Base-by-base conservation (phyloP, 2,888 invertebrate species). In the Caenorhabditis sinica region DNA sequence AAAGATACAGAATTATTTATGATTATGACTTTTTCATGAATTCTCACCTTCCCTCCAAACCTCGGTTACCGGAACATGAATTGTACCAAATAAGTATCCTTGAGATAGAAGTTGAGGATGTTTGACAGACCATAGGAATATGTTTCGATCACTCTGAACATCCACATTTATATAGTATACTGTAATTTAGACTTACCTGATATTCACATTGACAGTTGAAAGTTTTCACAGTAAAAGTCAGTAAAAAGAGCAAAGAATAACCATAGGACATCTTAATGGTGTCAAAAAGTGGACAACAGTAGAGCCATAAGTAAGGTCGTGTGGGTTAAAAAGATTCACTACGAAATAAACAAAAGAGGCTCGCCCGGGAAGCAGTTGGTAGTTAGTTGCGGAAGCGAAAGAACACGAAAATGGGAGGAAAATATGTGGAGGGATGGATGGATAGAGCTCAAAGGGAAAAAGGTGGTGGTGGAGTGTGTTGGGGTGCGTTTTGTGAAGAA, bases 11-110 rank as follows among this genome's bases (percentile, higher is more conserved):
- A n/a, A 51, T 20, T 33, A 65, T 43, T 23, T 8, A 43, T 33
- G 20, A 17, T 45, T 20, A 15, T 61, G 20, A 60, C 23, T 33
- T 63, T 65, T 61, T 56, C 33, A 63, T 33, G 49, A 1, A 20
- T 51, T n/a, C 66, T 36, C 40, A 80, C 90, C 89, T 82, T 86
- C 81, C 53, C 94, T 93, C 94, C 94, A 95, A 36, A 95, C 94
- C 71, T 93, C 91, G 11, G 94, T 93, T 91, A 94, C 94, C 0
- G 94, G 94, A 20, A 95, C 94, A 91, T 95, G 95, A 87, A 95
- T 94, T 15, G 95, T 94, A 40, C 94, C 94, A 90, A 94, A 94
- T 86, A 94, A 93, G 91, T 94, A 94, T 1, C 87, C 88, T 49
- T 68, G 75, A 0, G 87, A 69, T 15, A 40, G 20, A 9, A 30